phyloP scores from a whole-genome alignment of 2,113 vertebrate species.

The Hylia prasina region DNA sequence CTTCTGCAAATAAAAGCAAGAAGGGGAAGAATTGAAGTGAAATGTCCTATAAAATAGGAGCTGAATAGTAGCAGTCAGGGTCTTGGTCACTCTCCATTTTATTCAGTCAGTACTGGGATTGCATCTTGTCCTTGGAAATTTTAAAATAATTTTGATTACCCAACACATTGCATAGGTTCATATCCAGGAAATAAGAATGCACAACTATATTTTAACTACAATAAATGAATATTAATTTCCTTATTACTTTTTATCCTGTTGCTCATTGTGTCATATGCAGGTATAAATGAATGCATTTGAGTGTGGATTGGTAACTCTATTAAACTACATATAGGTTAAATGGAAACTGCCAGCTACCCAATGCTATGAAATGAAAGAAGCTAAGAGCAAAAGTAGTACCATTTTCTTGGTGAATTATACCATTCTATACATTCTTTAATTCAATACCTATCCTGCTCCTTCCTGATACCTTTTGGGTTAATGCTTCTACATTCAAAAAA shows the following conservation, averaged over 20 bases:
- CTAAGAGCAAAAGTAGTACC: background rate
- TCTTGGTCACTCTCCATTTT: background rate
- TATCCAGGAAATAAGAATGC: background rate
- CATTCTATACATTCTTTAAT: background rate
- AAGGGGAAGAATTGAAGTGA: background rate
- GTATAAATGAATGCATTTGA: background rate
- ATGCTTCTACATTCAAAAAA: background rate
- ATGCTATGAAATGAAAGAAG: background rate
- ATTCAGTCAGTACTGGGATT: background rate
- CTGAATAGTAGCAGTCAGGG: background rate
- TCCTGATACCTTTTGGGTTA: background rate
- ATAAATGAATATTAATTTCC: background rate
- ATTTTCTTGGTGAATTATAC: background rate
- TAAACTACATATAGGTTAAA: background rate
- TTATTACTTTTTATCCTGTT: background rate
- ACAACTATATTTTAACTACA: background rate
- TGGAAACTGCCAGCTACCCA: background rate
- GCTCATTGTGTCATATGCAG: background rate
- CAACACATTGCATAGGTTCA: background rate
- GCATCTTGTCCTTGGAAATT: background rate
- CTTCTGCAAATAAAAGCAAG: conserved; percentile 5
- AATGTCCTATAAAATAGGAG: background rate
- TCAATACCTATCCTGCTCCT: background rate
- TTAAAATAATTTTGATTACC: background rate
- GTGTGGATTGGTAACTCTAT: background rate